Percentiles rank a stretch among this genome's conserved stretches.
Conservation (phyloP, 2,113 vertebrate species). For the Seriola dumerili region DNA sequence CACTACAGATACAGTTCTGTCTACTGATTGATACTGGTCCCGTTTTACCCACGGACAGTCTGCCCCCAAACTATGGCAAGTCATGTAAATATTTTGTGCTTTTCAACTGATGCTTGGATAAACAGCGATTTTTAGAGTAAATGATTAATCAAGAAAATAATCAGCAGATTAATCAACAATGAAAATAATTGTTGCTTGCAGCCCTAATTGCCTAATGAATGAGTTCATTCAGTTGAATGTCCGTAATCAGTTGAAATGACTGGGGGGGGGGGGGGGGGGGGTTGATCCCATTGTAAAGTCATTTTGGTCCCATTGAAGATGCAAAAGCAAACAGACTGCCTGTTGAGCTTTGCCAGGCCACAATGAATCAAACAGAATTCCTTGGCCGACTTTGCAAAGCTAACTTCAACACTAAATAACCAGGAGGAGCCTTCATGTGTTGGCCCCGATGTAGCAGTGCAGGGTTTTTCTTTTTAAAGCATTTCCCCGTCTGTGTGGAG, state of each 20-base stretch:
- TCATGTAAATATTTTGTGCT: neutral
- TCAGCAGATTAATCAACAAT: neutral
- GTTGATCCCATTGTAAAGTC: neutral
- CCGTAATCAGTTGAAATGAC: slow-evolving; percentile 4
- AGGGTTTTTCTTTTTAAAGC: slow-evolving; percentile 18
- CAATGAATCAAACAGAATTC: slow-evolving; percentile 24
- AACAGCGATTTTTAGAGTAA: neutral
- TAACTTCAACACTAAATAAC: slow-evolving; percentile 12
- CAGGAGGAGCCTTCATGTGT: slow-evolving; percentile 8
- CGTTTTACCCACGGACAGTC: neutral
- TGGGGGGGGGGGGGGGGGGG: too few relatives aligned
- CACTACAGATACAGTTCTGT: neutral
- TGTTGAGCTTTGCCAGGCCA: neutral
- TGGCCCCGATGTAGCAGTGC: slow-evolving; percentile 19
- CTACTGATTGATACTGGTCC: neutral
- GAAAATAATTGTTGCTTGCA: neutral
- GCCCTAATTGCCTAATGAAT: neutral
- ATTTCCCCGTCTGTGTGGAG: slow-evolving; percentile 28
- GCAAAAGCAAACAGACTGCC: neutral
- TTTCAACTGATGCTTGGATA: neutral
- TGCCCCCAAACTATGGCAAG: neutral
- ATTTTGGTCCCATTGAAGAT: slow-evolving; percentile 3
- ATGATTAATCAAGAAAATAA: neutral
- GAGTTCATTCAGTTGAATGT: neutral
- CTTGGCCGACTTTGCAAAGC: slow-evolving; percentile 26